Percentiles rank a stretch among this genome's conserved stretches.
Evolutionary conservation across 1,140 invertebrate species (phyloP).

Genomic region (Aphis craccivora): DNA sequence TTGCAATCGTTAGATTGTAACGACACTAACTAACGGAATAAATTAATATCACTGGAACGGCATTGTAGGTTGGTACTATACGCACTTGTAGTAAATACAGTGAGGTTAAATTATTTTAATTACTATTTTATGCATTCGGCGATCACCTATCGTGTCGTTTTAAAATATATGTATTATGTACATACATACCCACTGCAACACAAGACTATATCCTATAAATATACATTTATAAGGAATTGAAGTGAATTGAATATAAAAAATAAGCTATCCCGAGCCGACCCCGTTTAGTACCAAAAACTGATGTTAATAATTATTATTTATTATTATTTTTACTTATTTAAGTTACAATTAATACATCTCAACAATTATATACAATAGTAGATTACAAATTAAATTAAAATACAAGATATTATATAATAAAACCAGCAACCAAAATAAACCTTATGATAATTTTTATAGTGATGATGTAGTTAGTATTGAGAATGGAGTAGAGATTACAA

Average conservation of each 20-base stretch:
- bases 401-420: too few relatives aligned
- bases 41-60: conserved; percentile 23
- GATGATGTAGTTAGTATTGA: too few relatives aligned
- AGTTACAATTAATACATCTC: too few relatives aligned
- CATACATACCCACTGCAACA: background rate
- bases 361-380: too few relatives aligned
- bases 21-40: background rate
- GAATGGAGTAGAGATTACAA: too few relatives aligned
- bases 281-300: background rate
- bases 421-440: too few relatives aligned
- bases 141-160: background rate
- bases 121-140: background rate
- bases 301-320: background rate
- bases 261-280: background rate
- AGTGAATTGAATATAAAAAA: background rate
- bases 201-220: background rate
- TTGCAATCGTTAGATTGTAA: background rate
- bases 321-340: too few relatives aligned
- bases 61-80: background rate
- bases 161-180: background rate
- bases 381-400: too few relatives aligned
- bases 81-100: background rate
- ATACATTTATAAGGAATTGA: background rate
- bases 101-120: conserved; percentile 42
- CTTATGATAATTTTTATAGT: too few relatives aligned